These are phyloP conservation scores for Dromiciops gliroides DNA, from an alignment of 2,113 vertebrate species.

Conservation along the genomic window DNA sequence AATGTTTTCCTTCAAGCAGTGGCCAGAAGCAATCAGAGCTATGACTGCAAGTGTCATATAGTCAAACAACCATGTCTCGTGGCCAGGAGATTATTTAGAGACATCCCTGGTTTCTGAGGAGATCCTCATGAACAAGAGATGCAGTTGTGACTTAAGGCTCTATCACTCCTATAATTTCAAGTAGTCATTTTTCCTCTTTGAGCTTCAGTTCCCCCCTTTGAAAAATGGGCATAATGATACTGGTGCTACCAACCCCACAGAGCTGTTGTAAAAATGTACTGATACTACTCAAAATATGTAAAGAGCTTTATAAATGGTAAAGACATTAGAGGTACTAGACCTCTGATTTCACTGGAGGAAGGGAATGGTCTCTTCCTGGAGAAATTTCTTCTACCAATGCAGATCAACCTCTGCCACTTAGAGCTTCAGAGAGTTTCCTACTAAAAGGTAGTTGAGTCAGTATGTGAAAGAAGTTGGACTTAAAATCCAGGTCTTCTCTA, in stretches of 20 bases:
- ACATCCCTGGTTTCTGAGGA: background rate
- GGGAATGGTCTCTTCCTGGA: background rate
- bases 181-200: background rate
- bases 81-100: background rate
- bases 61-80: background rate
- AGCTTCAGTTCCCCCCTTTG: background rate
- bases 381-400: background rate
- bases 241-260: background rate
- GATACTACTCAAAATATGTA: background rate
- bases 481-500: background rate
- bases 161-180: fast-evolving
- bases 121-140: background rate
- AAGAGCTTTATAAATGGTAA: background rate
- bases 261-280: background rate
- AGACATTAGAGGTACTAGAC: background rate
- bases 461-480: background rate
- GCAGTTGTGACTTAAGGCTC: background rate
- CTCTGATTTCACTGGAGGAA: background rate
- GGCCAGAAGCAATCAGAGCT: background rate
- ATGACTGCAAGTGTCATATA: background rate
- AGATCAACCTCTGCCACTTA: background rate
- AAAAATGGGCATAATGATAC: background rate
- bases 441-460: background rate
- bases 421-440: background rate
- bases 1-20: background rate